Evolutionary conservation across 2,888 invertebrate genomes (phyloP).

Genomic region (Eumacrocentrus americanus): DNA sequence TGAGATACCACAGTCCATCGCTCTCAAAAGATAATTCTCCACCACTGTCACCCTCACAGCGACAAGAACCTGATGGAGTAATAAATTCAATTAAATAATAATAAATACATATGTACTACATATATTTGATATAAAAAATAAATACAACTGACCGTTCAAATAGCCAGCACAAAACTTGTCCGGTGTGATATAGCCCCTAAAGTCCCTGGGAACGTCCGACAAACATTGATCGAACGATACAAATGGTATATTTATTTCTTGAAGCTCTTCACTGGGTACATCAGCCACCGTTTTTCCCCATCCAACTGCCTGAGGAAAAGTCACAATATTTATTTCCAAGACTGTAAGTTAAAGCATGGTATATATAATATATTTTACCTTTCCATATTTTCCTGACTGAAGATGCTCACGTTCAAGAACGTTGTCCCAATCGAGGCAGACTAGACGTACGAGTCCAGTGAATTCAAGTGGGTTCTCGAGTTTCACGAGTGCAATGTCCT

Average conservation of each 20-base stretch:
- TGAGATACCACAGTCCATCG: slow-evolving; percentile 34
- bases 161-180: slow-evolving; percentile 49
- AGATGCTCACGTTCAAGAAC: too few species aligned
- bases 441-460: slow-evolving; percentile 38
- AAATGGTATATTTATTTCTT: slow-evolving; percentile 42
- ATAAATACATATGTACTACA: background rate
- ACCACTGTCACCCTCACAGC: slow-evolving; percentile 46
- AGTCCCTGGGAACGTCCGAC: slow-evolving; percentile 39
- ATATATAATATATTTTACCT: slow-evolving; percentile 10
- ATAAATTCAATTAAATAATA: slow-evolving; percentile 6
- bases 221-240: slow-evolving; percentile 42
- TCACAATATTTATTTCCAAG: slow-evolving; percentile 7
- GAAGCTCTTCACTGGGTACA: slow-evolving; percentile 36
- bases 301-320: slow-evolving; percentile 40
- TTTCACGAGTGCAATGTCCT: slow-evolving; percentile 43
- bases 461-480: slow-evolving; percentile 38
- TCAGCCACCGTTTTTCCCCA: slow-evolving; percentile 44
- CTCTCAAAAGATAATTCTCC: slow-evolving; percentile 37
- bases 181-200: slow-evolving; percentile 42
- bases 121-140: too few species aligned
- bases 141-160: slow-evolving; percentile 39
- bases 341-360: too few species aligned
- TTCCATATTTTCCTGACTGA: too few species aligned
- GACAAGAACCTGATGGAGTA: slow-evolving; percentile 39
- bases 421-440: slow-evolving; percentile 45